Conservation (phyloP, 1,140 invertebrate genomes). For the Globodera ellingtonae region DNA sequence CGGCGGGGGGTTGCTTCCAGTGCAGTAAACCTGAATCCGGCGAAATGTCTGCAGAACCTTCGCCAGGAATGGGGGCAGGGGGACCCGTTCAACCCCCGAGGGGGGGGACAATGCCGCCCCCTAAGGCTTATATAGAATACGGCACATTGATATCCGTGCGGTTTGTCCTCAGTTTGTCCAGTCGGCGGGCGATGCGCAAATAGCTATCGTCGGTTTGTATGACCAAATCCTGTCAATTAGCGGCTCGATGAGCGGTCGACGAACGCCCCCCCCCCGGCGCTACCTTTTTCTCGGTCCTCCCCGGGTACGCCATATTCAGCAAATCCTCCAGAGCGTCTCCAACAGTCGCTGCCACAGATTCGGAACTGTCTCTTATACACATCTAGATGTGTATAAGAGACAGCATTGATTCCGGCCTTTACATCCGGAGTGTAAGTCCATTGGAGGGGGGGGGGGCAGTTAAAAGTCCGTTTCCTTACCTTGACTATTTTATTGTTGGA, state of each 20-base stretch:
- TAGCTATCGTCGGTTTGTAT: slow-evolving; percentile 64
- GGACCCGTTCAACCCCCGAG: too few relatives aligned
- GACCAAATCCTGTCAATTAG: slow-evolving; percentile 55
- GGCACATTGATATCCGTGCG: slow-evolving; percentile 40
- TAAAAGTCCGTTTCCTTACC: too few relatives aligned
- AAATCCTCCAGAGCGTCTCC: slow-evolving; percentile 14
- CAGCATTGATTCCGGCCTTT: too few relatives aligned
- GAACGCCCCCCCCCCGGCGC: not conserved
- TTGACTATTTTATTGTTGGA: too few relatives aligned
- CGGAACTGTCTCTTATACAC: too few relatives aligned
- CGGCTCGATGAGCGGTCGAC: not conserved
- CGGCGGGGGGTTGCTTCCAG: not conserved
- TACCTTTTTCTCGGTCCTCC: slow-evolving; percentile 9
- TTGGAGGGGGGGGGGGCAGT: too few relatives aligned
- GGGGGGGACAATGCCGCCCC: too few relatives aligned
- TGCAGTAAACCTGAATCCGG: slow-evolving; percentile 21
- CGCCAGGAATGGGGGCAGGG: too few relatives aligned
- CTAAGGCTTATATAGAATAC: too few relatives aligned
- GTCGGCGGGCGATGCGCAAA: slow-evolving; percentile 59
- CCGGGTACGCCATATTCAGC: slow-evolving; percentile 1
- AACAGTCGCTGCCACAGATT: slow-evolving; percentile 7
- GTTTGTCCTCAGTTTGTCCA: slow-evolving; percentile 59
- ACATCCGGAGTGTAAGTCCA: too few relatives aligned
- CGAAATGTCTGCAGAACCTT: too few relatives aligned
- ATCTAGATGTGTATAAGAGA: too few relatives aligned